A percentile compares a stretch with the other conserved stretches of the same genome.
Evolutionary conservation across 2,113 vertebrate genomes (phyloP).

Genomic region (Podocnemis expansa): DNA sequence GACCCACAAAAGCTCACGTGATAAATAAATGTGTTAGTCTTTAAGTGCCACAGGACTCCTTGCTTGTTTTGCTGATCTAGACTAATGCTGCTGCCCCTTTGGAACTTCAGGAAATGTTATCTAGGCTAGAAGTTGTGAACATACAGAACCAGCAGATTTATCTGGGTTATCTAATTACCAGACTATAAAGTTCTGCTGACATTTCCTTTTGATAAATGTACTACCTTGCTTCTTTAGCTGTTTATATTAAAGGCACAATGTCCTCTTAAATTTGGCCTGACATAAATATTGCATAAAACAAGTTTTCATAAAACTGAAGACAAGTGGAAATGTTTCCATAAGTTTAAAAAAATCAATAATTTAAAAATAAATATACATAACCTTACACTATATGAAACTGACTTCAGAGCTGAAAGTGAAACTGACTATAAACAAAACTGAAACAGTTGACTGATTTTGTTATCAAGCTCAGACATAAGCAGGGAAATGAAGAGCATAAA

Average conservation of each 20-base stretch:
- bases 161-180: conserved; percentile 71
- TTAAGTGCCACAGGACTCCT: too few species aligned
- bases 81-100: too few species aligned
- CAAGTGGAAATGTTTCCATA: conserved; percentile 47
- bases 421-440: background rate
- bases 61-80: too few species aligned
- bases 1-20: too few species aligned
- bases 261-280: conserved; percentile 40
- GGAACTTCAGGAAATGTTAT: conserved; percentile 73
- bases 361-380: conserved; percentile 42
- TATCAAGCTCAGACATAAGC: background rate
- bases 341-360: conserved; percentile 12
- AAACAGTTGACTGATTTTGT: background rate
- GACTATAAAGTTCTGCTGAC: conserved; percentile 75
- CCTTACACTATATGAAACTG: conserved; percentile 23
- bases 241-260: conserved; percentile 58
- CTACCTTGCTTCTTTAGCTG: conserved; percentile 62
- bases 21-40: too few species aligned
- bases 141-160: conserved; percentile 66
- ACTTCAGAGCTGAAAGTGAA: conserved; percentile 25
- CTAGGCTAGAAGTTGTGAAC: conserved; percentile 64
- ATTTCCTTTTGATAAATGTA: conserved; percentile 75
- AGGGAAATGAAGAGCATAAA: background rate
- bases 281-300: conserved; percentile 50
- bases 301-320: conserved; percentile 52